Percentiles rank a stretch among this genome's conserved stretches.
phyloP scores from a whole-genome alignment of 2,797 vertebrate genomes.

The Phrynocephalus guinanensis region DNA sequence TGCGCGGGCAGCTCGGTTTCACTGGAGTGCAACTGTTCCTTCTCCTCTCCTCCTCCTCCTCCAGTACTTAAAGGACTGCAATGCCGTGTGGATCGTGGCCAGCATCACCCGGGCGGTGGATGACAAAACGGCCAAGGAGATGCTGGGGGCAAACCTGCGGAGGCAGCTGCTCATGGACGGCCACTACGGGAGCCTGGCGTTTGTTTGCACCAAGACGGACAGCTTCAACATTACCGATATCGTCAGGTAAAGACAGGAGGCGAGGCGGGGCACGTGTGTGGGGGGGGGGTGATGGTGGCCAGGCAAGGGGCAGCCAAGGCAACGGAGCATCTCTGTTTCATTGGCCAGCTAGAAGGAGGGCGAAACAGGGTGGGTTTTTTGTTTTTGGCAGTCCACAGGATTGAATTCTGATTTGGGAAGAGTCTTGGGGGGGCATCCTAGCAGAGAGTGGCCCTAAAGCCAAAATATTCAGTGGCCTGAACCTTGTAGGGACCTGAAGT shows the following conservation, averaged over 20 bases:
- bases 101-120: constrained; percentile 50
- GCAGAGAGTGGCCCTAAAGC: too few relatives aligned
- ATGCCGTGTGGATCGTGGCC: constrained; percentile 47
- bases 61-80: constrained; percentile 51
- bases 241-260: constrained; percentile 2
- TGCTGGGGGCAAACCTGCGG: constrained; percentile 30
- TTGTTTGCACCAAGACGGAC: constrained; percentile 54
- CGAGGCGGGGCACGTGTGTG: fast-evolving
- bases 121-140: constrained; percentile 51
- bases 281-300: background rate
- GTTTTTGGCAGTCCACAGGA: background rate
- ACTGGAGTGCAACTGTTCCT: background rate
- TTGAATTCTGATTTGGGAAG: background rate
- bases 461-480: background rate
- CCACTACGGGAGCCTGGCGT: constrained; percentile 37
- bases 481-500: constrained; percentile 38
- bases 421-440: too few relatives aligned
- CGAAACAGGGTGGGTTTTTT: background rate
- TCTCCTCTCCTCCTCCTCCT: too few relatives aligned
- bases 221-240: constrained; percentile 41
- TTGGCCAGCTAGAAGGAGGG: too few relatives aligned
- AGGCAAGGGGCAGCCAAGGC: too few relatives aligned
- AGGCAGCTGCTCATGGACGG: constrained; percentile 58
- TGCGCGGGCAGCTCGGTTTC: background rate
- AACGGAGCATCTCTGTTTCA: background rate